Base-by-base conservation (phyloP, 2,113 vertebrate genomes). In the Saguinus imperator region DNA sequence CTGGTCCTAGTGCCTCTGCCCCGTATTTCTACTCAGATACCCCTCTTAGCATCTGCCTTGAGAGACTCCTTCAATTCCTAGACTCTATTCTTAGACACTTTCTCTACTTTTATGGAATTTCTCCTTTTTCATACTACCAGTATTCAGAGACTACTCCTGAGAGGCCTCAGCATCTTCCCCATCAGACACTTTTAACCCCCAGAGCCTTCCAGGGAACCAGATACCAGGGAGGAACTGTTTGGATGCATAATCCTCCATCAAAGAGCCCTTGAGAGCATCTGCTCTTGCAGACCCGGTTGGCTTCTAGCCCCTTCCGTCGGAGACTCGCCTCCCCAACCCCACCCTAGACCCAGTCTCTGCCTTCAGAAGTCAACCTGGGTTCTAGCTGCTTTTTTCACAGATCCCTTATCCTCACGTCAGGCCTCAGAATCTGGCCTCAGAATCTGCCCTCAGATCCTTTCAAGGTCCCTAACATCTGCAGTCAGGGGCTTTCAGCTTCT, bases 331-430 rank as follows among this genome's bases (percentile, higher is more conserved):
- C 29, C 58, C 73, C 35, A 52, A n/a, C 81, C 82, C 90, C 50
- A 94, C 85, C 58, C 61, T 92, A 81, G 29, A 82, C 66, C 35
- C 48, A 66, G 1, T 8, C 35, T 85, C 79, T 96, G 88, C 91
- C 93, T 96, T 97, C 55, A 92, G 27, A 95, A 93, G 64, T 76
- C n/a, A n/a, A 72, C 48, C 87, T 50, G 55, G 27, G 7, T 87
- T 92, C n/a, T 86, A 75, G 58, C 32, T 95, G 95, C 50, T 94
- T 75, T 80, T 76, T 45, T 96, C 25, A 73, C 61, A 86, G 73
- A 61, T 82, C 8, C 1, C 40, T 89, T 93, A 86, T 70, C 29
- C 10, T 93, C 77, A 50, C n/a, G 57, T 45, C 32, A 94, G 21
- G 43, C 43, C 48, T 93, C 16, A 64, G 55, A 58, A 77, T 73